phyloP scores from a whole-genome alignment of 1,140 invertebrate species.

The Parapsyche elsis region DNA sequence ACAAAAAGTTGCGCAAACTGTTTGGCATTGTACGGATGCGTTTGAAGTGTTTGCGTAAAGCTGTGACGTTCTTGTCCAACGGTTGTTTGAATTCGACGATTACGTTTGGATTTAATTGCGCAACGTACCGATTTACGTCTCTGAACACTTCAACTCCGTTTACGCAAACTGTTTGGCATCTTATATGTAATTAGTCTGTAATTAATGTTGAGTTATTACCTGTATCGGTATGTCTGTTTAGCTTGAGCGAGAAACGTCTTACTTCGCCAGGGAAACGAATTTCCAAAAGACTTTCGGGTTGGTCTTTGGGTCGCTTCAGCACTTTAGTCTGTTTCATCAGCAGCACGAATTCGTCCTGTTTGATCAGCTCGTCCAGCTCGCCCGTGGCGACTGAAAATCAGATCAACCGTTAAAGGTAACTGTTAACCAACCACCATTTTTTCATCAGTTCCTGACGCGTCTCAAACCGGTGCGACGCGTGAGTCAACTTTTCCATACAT shows the following conservation, averaged over 20 bases:
- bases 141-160: no score
- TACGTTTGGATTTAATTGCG: no score
- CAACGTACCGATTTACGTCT: no score
- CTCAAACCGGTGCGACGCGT: no score
- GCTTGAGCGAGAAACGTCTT: conserved; percentile 40
- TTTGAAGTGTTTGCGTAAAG: no score
- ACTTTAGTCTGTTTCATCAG: conserved; percentile 39
- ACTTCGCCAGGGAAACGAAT: conserved; percentile 51
- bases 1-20: no score
- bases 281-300: conserved; percentile 37
- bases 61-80: no score
- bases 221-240: conserved; percentile 27
- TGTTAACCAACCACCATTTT: neutral
- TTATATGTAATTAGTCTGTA: no score
- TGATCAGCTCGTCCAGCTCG: conserved; percentile 49
- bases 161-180: no score
- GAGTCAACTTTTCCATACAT: conserved; percentile 1
- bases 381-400: conserved; percentile 47
- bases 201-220: conserved; percentile 2
- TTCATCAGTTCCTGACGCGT: no score
- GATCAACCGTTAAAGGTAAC: conserved; percentile 1
- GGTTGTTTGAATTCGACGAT: no score
- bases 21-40: no score
- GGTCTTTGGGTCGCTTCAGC: neutral
- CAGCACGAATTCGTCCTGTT: conserved; percentile 43